phyloP scores from a whole-genome alignment of 2,113 vertebrate species.

The Oncorhynchus nerka region DNA sequence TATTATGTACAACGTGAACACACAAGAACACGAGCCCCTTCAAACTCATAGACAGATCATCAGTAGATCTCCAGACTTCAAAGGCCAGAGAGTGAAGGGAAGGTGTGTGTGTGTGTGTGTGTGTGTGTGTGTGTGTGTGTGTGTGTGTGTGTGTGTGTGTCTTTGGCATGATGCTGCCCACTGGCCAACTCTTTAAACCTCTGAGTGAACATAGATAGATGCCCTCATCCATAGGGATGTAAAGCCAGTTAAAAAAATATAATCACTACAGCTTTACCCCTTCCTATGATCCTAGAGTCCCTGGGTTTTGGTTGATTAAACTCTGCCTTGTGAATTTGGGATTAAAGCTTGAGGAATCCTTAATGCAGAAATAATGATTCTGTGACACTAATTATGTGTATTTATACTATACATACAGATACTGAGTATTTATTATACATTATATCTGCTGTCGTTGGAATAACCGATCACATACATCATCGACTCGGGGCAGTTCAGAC shows the following conservation, averaged over 20 bases:
- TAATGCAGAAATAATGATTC: conserved; percentile 19
- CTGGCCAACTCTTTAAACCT: conserved; percentile 17
- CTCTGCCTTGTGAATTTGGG: conserved; percentile 1
- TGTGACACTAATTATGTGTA: neutral
- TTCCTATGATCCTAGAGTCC: neutral
- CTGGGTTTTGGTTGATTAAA: conserved; percentile 7
- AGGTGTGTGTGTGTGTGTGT: neutral
- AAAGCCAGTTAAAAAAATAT: conserved; percentile 12
- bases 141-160: neutral
- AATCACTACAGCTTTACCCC: conserved; percentile 1
- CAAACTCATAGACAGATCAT: neutral
- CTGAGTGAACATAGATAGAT: conserved; percentile 21
- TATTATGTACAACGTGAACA: neutral
- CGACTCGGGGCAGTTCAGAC: neutral
- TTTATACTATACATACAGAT: neutral
- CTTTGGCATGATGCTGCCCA: neutral
- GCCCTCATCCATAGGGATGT: conserved; percentile 16
- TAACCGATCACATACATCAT: neutral
- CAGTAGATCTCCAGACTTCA: neutral
- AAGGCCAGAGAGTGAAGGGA: conserved; percentile 1
- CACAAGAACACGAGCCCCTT: neutral
- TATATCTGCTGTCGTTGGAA: neutral
- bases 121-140: neutral
- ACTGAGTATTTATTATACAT: no score
- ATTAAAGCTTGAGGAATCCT: conserved; percentile 18